Percentiles rank a stretch among this genome's conserved stretches.
Evolutionary conservation across 2,113 vertebrate species (phyloP).

Genomic region (Hippocampus barbouri): DNA sequence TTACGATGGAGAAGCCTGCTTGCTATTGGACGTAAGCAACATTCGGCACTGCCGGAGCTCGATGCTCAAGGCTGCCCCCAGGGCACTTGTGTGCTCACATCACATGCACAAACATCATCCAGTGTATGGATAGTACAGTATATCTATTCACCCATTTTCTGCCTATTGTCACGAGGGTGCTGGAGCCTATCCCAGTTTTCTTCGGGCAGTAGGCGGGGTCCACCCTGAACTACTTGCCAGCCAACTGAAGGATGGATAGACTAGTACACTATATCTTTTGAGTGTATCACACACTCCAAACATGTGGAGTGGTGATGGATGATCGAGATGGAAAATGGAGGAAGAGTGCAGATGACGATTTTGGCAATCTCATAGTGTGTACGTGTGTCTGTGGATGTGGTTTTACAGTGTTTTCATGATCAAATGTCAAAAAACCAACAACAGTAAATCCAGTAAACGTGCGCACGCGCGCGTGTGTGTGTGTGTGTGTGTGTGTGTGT

Average conservation of each 20-base stretch:
- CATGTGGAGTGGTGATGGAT: not conserved
- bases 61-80: not conserved
- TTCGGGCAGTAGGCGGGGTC: too few species aligned
- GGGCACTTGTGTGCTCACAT: not conserved
- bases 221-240: too few species aligned
- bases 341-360: conserved; percentile 6
- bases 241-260: too few species aligned
- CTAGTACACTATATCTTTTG: not conserved
- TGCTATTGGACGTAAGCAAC: not conserved
- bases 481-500: conserved; percentile 17
- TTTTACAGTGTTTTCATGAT: conserved; percentile 28
- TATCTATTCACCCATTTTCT: too few species aligned
- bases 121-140: not conserved
- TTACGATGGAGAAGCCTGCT: not conserved
- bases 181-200: too few species aligned
- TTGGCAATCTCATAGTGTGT: not conserved
- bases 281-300: not conserved
- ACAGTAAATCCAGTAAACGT: conserved; percentile 36
- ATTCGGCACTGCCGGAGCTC: not conserved
- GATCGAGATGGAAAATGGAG: not conserved
- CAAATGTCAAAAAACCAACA: conserved; percentile 49
- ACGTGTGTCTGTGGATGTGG: conserved; percentile 17
- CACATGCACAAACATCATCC: not conserved
- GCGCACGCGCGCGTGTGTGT: too few species aligned
- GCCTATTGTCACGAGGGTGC: too few species aligned